phyloP scores from a whole-genome alignment of 2,797 vertebrate genomes.

The Cuculus canorus region DNA sequence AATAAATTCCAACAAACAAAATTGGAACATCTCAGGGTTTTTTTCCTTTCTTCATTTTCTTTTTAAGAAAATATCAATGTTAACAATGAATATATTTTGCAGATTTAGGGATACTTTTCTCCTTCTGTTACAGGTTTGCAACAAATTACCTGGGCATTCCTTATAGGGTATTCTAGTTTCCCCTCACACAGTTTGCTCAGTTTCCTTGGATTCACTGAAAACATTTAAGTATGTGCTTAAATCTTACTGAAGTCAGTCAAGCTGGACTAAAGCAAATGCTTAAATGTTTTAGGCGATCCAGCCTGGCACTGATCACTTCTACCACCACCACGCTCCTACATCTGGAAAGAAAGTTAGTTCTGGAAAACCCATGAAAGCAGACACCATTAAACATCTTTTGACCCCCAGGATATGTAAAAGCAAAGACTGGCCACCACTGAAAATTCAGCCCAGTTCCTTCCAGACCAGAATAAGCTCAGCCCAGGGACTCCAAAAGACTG shows the following conservation, averaged over 20 bases:
- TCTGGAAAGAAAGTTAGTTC: conserved; percentile 55
- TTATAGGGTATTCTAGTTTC: neutral
- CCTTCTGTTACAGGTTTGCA: neutral
- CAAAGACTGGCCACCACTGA: conserved; percentile 14
- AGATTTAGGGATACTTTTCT: neutral
- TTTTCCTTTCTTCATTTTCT: neutral
- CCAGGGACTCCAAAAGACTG: conserved; percentile 16
- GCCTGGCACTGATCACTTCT: neutral
- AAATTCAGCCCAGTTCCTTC: neutral
- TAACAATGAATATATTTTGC: neutral
- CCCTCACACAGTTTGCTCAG: neutral
- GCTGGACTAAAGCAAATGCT: neutral
- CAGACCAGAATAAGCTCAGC: conserved; percentile 29
- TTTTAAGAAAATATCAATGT: neutral
- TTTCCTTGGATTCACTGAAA: neutral
- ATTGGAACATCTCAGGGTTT: neutral
- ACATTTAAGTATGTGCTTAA: conserved; percentile 26
- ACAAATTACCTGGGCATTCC: neutral
- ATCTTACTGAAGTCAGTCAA: neutral
- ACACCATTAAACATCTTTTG: neutral
- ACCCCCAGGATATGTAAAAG: neutral
- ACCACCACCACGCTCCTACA: conserved; percentile 40
- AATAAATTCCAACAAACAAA: neutral
- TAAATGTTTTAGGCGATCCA: conserved; percentile 38
- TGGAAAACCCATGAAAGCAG: neutral